Base-by-base conservation (phyloP, 2,888 invertebrate species). In the Spisula solida region DNA sequence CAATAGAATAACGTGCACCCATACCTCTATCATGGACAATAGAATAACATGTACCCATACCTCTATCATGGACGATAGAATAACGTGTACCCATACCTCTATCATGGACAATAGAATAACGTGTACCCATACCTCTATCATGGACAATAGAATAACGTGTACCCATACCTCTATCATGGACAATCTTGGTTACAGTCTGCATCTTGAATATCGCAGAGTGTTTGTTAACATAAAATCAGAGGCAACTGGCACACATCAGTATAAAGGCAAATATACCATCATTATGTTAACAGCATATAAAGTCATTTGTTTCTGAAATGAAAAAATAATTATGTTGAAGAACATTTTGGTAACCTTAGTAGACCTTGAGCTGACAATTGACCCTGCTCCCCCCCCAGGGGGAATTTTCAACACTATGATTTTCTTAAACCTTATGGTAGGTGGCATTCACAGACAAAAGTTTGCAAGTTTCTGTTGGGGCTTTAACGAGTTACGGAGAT, bases 51-150 rank as follows among this genome's bases (percentile, higher is more conserved):
- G n/a, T n/a, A n/a, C 8, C 41, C 41, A 47, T 84, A 85, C 95
- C 94, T 90, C 93, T 93, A 85, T 95, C 94, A 85, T 94, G 94
- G 47, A 95, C 93, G 31, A 92, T 93, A n/a, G n/a, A n/a, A n/a
- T n/a, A n/a, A n/a, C n/a, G n/a, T n/a, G n/a, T n/a, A n/a, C 8
- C 41, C 41, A 47, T 84, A 85, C 95, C 94, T 90, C 93, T 93
- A 85, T 95, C 94, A 85, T 94, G 94, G n/a, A n/a, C n/a, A n/a
- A n/a, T n/a, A n/a, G n/a, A n/a, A n/a, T n/a, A n/a, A n/a, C n/a
- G n/a, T n/a, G n/a, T n/a, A n/a, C n/a, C n/a, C n/a, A n/a, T n/a
- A n/a, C n/a, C n/a, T n/a, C n/a, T n/a, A n/a, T n/a, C n/a, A n/a
- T n/a, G n/a, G 14, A 75, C 20, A 29, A 14, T 29, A 29, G 18